phyloP scores from a whole-genome alignment of 2,888 invertebrate species.

The Drosophila anomalata region DNA sequence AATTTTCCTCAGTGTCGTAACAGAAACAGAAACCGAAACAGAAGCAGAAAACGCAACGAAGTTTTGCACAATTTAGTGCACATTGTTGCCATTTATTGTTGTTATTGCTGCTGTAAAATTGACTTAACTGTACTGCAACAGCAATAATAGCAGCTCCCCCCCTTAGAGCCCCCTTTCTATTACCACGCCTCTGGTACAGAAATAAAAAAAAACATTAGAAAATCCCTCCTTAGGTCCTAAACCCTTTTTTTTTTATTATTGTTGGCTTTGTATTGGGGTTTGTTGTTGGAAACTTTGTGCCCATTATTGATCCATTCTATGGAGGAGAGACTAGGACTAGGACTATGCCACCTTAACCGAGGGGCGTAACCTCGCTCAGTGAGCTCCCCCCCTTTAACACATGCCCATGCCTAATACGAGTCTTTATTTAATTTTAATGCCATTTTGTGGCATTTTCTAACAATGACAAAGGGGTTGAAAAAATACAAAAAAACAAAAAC shows the following conservation, averaged over 20 bases:
- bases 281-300: slow-evolving; percentile 67
- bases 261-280: slow-evolving; percentile 23
- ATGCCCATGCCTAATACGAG: slow-evolving; percentile 74
- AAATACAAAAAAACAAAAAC: background rate
- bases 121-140: slow-evolving; percentile 71
- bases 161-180: background rate
- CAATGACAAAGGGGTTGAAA: slow-evolving; percentile 13
- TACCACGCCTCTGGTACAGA: slow-evolving; percentile 16
- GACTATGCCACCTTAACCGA: slow-evolving; percentile 37
- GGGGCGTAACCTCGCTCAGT: slow-evolving; percentile 36
- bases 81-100: slow-evolving; percentile 62
- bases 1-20: background rate
- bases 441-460: slow-evolving; percentile 65
- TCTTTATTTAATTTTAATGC: slow-evolving; percentile 78
- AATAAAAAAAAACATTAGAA: slow-evolving; percentile 67
- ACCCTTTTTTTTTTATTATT: slow-evolving; percentile 37
- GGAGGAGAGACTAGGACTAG: slow-evolving; percentile 26
- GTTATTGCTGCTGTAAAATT: slow-evolving; percentile 54
- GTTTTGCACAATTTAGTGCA: slow-evolving; percentile 72
- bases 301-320: slow-evolving; percentile 70
- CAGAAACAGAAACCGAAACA: slow-evolving; percentile 21
- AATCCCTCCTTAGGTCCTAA: slow-evolving; percentile 54
- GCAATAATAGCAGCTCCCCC: slow-evolving; percentile 44
- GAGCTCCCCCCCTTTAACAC: slow-evolving; percentile 32
- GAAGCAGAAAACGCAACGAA: slow-evolving; percentile 52